Conservation (phyloP, 2,797 vertebrate species). For the Oryzias dopingdopingensis region DNA sequence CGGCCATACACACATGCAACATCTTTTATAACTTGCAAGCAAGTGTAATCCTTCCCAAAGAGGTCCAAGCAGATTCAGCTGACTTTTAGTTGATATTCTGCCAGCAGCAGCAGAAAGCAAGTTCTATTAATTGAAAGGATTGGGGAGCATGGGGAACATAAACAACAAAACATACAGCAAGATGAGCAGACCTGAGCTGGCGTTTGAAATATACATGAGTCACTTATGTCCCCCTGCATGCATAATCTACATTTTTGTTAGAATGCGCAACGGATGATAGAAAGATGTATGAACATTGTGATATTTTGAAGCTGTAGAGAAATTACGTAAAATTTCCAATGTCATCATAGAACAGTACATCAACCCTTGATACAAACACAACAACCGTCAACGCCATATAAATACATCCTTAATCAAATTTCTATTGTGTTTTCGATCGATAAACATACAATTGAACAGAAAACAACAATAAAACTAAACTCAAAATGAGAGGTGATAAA, state of each 20-base stretch:
- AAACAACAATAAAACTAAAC: too few relatives aligned
- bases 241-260: constrained; percentile 31
- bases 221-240: constrained; percentile 20
- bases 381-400: too few relatives aligned
- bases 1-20: constrained; percentile 54
- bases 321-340: background rate
- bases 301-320: background rate
- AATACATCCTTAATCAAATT: too few relatives aligned
- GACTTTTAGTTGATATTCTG: constrained; percentile 50
- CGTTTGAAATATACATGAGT: constrained; percentile 44
- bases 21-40: constrained; percentile 62
- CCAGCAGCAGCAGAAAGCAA: constrained; percentile 59
- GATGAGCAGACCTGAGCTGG: constrained; percentile 30
- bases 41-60: constrained; percentile 60
- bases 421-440: too few relatives aligned
- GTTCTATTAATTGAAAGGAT: constrained; percentile 67
- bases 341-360: too few relatives aligned
- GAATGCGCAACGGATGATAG: constrained; percentile 25
- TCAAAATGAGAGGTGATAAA: too few relatives aligned
- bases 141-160: constrained; percentile 19
- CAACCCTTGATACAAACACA: too few relatives aligned
- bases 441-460: too few relatives aligned
- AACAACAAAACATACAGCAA: constrained; percentile 30
- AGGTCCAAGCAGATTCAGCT: constrained; percentile 45
- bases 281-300: constrained; percentile 12